A percentile compares a stretch with the other conserved stretches of the same genome.
Conservation (phyloP, 1,140 invertebrate genomes). For the Marisa cornuarietis region DNA sequence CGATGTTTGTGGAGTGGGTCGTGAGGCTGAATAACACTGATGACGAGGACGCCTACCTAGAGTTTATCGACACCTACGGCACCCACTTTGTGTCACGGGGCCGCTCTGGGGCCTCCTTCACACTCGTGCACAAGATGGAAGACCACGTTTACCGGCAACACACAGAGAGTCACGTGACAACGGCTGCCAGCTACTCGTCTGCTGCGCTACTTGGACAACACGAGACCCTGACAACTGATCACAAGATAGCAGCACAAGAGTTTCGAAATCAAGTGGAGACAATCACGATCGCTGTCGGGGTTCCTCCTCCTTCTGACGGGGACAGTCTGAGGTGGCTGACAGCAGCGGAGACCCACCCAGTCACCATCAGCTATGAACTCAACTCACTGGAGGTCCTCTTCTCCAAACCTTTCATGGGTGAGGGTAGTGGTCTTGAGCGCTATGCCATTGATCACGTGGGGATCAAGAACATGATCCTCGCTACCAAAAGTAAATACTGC, state of each 20-base stretch:
- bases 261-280: neutral
- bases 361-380: neutral
- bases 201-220: too few relatives aligned
- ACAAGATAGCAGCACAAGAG: neutral
- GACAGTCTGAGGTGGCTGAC: too few relatives aligned
- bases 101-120: too few relatives aligned
- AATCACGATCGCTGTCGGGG: neutral
- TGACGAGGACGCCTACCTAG: neutral
- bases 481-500: neutral
- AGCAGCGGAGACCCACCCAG: neutral
- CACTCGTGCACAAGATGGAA: neutral
- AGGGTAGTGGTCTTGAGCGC: neutral
- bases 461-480: neutral
- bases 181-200: neutral
- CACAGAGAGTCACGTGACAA: neutral
- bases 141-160: neutral
- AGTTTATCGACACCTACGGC: neutral
- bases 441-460: neutral
- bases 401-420: neutral
- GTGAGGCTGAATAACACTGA: neutral
- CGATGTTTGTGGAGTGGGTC: neutral
- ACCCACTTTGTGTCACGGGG: too few relatives aligned
- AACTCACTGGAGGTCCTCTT: neutral
- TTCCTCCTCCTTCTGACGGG: too few relatives aligned
- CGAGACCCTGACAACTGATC: too few relatives aligned